Evolutionary conservation across 2,113 vertebrate species (phyloP), one percentile per base, ranked within the genome.

Genomic region (Corythornis madagascariensis): DNA sequence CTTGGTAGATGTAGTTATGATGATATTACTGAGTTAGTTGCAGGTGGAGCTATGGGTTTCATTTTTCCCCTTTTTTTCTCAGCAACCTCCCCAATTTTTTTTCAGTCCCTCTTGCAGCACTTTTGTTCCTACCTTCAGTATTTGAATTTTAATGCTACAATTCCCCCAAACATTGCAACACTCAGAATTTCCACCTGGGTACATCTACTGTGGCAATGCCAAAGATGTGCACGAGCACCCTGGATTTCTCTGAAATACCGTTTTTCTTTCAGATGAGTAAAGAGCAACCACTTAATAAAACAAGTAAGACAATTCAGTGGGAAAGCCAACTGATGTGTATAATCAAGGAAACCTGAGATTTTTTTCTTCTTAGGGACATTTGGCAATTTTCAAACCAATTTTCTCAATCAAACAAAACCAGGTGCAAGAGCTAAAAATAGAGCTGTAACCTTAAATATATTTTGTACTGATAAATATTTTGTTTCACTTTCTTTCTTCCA

Each of bases 401-500:
- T 87, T 82, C 28, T 75, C 69, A 84, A 56, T 88, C 35, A 92
- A 88, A 90, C 12, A 90, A 91, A 90, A 72, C 4, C 65, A 72
- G 20, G 22, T 48, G 57, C 1, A 1, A 25, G 13, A 86, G 11
- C 26, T 84, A 92, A 90, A 88, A 90, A 70, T 3, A 70, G 35
- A 88, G 13, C 4, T 81, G 24, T 56, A 74, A 77, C 33, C 9
- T 69, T 71, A 92, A 67, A n/a, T 38, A 18, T 17, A 48, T 84
- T 69, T 81, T 88, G 16, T 83, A 83, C 31, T 70, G 29, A 69
- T 40, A 50, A 90, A 90, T 65, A 40, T 5, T 9, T 66, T 24
- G 10, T 65, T 48, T 82, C 15, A 33, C 7, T 63, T 86, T 69
- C 16, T 69, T 79, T 84, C 19, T 84, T n/a, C 3, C 6, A 8